phyloP scores from a whole-genome alignment of 2,888 invertebrate genomes.

The Herminia tarsipennalis region DNA sequence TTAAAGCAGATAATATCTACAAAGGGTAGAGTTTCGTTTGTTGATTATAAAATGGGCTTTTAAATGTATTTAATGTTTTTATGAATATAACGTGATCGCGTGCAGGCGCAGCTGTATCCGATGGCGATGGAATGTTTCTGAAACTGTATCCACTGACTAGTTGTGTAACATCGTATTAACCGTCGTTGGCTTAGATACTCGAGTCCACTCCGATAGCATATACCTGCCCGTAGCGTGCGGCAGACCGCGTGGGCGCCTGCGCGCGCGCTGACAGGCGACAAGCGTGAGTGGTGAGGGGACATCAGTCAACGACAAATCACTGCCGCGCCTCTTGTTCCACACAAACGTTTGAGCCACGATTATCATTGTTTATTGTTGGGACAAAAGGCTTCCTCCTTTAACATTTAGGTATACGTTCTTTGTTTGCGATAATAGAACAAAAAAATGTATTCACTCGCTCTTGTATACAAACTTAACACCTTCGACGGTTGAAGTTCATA shows the following conservation, averaged over 20 bases:
- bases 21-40: conserved; percentile 6
- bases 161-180: no score
- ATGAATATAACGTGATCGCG: not conserved
- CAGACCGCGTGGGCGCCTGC: conserved; percentile 6
- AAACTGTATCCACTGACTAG: not conserved
- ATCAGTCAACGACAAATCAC: conserved; percentile 8
- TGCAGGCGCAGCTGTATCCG: not conserved
- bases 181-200: no score
- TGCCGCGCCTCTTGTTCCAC: not conserved
- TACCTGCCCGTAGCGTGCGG: no score
- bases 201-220: no score
- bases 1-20: conserved; percentile 3
- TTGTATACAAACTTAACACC: no score
- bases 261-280: conserved; percentile 23
- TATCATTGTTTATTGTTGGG: no score
- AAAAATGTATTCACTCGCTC: no score
- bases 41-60: conserved; percentile 2
- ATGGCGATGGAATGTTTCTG: not conserved
- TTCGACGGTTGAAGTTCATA: no score
- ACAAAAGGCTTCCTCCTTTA: no score
- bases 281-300: conserved; percentile 32
- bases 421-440: no score
- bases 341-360: not conserved
- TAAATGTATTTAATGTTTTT: not conserved
- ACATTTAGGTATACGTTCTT: no score